A percentile compares a stretch with the other conserved stretches of the same genome.
phyloP scores from a whole-genome alignment of 2,113 vertebrate genomes.

The Sebastes schlegelii region DNA sequence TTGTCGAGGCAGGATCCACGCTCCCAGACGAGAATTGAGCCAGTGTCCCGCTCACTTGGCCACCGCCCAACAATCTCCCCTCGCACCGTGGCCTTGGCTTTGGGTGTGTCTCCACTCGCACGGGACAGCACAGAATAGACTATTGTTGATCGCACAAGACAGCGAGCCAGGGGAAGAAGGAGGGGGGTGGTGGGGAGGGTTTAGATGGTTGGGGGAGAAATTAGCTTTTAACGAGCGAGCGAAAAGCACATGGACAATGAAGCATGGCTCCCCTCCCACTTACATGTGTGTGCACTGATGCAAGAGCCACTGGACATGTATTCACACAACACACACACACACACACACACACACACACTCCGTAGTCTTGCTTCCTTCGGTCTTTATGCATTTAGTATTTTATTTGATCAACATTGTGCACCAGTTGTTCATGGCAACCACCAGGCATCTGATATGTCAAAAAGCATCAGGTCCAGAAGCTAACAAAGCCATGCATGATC shows the following conservation, averaged over 20 bases:
- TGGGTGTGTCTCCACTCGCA: constrained; percentile 79
- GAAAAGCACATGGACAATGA: constrained; percentile 53
- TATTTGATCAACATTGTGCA: not conserved
- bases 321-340: not conserved
- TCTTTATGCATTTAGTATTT: not conserved
- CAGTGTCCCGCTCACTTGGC: constrained; percentile 76
- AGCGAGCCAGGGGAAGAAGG: constrained; percentile 58
- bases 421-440: not conserved
- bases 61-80: constrained; percentile 71
- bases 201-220: constrained; percentile 41
- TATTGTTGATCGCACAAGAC: constrained; percentile 81
- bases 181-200: constrained; percentile 14
- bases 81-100: constrained; percentile 75
- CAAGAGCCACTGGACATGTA: constrained; percentile 24
- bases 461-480: not conserved
- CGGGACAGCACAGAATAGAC: constrained; percentile 81
- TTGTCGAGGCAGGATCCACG: constrained; percentile 21
- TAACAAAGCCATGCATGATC: not conserved
- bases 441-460: not conserved
- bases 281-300: constrained; percentile 16
- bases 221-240: constrained; percentile 57
- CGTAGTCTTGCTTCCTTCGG: not conserved
- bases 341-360: not conserved
- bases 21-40: constrained; percentile 78
- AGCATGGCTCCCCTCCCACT: constrained; percentile 29